These are phyloP conservation scores for Oxygymnocypris stewartii DNA, from an alignment of 2,113 vertebrate genomes.

Conservation along the genomic window DNA sequence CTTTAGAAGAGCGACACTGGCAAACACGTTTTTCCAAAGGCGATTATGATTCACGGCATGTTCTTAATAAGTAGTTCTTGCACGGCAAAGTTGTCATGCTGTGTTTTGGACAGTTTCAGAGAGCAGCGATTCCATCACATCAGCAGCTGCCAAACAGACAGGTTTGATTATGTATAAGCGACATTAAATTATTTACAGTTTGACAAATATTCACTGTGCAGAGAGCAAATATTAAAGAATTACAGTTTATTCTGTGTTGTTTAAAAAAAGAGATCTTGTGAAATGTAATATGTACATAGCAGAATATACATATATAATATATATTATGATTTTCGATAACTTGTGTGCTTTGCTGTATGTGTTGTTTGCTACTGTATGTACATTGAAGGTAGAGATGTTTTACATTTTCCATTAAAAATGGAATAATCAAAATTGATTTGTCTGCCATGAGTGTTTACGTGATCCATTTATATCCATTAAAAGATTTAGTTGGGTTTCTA, in stretches of 20 bases:
- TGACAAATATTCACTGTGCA: constrained; percentile 58
- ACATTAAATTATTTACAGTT: constrained; percentile 60
- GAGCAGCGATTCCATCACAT: constrained; percentile 36
- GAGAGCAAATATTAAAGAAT: constrained; percentile 43
- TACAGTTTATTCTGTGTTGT: constrained; percentile 49
- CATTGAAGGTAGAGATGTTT: constrained; percentile 59
- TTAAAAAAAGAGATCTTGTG: constrained; percentile 39
- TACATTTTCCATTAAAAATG: constrained; percentile 64
- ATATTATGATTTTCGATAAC: constrained; percentile 62
- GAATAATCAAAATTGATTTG: constrained; percentile 13
- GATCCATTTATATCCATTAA: not conserved
- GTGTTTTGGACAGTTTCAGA: constrained; percentile 32
- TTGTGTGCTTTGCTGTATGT: constrained; percentile 59
- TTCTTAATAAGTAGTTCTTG: constrained; percentile 44
- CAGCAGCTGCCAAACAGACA: constrained; percentile 50
- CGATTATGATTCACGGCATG: constrained; percentile 25
- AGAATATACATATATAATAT: constrained; percentile 60
- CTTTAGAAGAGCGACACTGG: constrained; percentile 31
- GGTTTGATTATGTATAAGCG: constrained; percentile 42
- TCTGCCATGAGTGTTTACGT: not conserved
- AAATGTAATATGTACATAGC: constrained; percentile 59
- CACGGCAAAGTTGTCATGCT: constrained; percentile 46
- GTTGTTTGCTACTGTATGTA: constrained; percentile 63
- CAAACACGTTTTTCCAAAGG: constrained; percentile 35
- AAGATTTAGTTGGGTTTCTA: not conserved